Conservation (phyloP, 2,888 invertebrate genomes). For the Fissipunctia ypsillon region DNA sequence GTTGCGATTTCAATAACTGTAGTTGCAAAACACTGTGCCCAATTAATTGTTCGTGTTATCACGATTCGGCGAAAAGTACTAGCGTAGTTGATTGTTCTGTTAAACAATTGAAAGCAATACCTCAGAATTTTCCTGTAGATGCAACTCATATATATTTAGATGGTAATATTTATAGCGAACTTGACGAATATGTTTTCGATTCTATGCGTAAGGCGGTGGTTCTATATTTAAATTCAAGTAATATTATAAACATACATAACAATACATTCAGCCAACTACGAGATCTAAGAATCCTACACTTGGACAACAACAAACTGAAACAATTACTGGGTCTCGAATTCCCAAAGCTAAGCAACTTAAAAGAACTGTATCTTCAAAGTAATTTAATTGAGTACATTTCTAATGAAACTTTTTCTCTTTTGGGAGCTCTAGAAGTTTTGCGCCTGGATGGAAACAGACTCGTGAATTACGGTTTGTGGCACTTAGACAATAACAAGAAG, state of each 20-base stretch:
- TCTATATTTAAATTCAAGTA: conserved; percentile 95
- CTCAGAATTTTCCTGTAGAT: conserved; percentile 96
- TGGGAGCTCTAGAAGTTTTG: conserved; percentile 95
- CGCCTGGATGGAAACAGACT: conserved; percentile 96
- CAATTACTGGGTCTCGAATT: conserved; percentile 95
- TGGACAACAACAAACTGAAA: conserved; percentile 96
- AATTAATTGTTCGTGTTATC: conserved; percentile 97
- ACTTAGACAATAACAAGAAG: conserved; percentile 93
- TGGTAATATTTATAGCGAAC: conserved; percentile 95
- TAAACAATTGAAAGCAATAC: conserved; percentile 93
- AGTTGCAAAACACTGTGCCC: conserved; percentile 99
- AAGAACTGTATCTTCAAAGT: conserved; percentile 96
- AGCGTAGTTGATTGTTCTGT: conserved; percentile 97
- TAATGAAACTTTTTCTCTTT: conserved; percentile 94
- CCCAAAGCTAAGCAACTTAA: conserved; percentile 94
- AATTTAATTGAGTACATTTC: conserved; percentile 95
- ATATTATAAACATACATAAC: conserved; percentile 95
- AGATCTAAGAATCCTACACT: conserved; percentile 94
- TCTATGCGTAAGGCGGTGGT: conserved; percentile 90
- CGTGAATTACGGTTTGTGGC: conserved; percentile 95
- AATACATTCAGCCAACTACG: conserved; percentile 95
- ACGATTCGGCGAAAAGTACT: conserved; percentile 97
- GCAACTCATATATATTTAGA: conserved; percentile 98
- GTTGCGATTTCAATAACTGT: conserved; percentile 98
- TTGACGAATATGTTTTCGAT: conserved; percentile 90